Conservation (phyloP, 37 sponge, comb jelly and placozoan genomes). For the Hormiphora californensis region DNA sequence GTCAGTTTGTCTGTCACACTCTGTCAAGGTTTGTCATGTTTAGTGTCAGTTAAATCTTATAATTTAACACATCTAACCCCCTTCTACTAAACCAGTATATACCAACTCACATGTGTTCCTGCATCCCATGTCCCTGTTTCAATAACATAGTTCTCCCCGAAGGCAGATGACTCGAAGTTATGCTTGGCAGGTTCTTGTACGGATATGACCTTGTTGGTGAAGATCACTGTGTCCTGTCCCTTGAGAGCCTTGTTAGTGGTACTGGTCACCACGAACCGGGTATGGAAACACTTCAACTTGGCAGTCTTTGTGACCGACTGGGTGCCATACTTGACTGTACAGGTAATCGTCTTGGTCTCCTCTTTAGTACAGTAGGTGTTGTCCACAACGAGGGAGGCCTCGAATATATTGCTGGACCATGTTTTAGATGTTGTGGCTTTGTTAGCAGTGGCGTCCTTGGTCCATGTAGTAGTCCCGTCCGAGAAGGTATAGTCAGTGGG, state of each 20-base stretch:
- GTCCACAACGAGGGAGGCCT: neutral
- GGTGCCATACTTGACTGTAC: neutral
- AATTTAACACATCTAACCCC: neutral
- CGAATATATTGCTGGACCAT: neutral
- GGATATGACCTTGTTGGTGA: neutral
- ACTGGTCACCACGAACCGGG: conserved; percentile 9
- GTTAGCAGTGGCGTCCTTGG: neutral
- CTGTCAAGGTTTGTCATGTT: neutral
- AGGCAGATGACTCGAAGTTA: neutral
- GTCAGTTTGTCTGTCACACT: no score
- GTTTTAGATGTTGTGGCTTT: neutral
- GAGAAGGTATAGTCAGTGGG: neutral
- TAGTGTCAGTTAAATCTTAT: no score
- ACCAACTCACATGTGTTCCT: neutral
- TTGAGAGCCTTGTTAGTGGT: conserved; percentile 11
- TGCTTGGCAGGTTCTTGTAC: neutral
- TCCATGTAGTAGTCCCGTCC: neutral
- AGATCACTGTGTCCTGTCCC: neutral
- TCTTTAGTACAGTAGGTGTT: neutral
- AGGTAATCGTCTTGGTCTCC: conserved; percentile 7
- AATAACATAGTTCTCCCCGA: neutral
- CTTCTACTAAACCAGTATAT: neutral
- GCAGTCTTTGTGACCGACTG: neutral
- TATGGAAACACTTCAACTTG: neutral
- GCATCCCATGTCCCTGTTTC: neutral